phyloP scores from a whole-genome alignment of 2,113 vertebrate genomes.

The Todiramphus saurophagus region DNA sequence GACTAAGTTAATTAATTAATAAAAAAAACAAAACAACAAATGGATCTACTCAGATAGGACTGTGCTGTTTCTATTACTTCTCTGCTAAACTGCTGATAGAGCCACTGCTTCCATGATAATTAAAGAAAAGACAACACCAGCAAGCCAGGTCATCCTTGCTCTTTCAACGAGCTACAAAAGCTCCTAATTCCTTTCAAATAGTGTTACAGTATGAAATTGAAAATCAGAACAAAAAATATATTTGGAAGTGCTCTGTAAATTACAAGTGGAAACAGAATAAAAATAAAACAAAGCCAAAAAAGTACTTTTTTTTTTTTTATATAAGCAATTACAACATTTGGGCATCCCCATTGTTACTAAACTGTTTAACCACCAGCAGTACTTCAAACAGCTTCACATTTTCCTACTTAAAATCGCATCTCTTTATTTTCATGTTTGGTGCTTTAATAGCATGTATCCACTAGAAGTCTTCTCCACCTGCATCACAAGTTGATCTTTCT shows the following conservation, averaged over 20 bases:
- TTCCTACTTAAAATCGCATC: fast-evolving
- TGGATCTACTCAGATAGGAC: fast-evolving
- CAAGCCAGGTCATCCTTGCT: fast-evolving
- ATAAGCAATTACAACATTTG: background rate
- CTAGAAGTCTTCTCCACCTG: background rate
- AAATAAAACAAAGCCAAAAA: background rate
- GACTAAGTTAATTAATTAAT: background rate
- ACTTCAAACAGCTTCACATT: background rate
- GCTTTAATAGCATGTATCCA: background rate
- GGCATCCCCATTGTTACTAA: background rate
- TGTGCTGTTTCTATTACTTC: background rate
- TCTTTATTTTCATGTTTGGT: background rate
- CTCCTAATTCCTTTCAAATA: fast-evolving
- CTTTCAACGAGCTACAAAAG: background rate
- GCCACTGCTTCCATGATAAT: fast-evolving
- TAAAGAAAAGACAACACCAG: background rate
- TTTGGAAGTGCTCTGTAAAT: fast-evolving
- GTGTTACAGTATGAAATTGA: fast-evolving
- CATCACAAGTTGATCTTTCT: too few relatives aligned
- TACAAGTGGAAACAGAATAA: background rate
- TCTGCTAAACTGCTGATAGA: background rate
- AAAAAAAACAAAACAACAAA: fast-evolving
- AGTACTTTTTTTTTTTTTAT: background rate
- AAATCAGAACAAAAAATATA: background rate
- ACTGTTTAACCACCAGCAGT: background rate